phyloP scores from a whole-genome alignment of 2,888 invertebrate genomes.

The Rotaria macrura region DNA sequence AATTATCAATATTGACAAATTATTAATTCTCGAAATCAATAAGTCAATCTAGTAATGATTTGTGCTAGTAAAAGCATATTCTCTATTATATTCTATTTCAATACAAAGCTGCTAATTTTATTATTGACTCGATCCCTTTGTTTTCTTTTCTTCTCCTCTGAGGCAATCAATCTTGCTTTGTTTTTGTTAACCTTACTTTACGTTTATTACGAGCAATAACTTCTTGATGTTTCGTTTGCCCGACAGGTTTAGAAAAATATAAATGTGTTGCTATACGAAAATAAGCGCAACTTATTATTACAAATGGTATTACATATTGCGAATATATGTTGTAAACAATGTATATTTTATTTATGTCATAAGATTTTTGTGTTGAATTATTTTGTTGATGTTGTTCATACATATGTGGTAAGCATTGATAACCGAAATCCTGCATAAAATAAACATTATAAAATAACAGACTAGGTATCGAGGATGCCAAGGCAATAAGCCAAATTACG shows the following conservation, averaged over 20 bases:
- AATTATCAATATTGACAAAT: neutral
- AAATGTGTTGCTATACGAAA: constrained; percentile 66
- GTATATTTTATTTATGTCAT: neutral
- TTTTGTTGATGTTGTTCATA: neutral
- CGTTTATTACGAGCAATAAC: constrained; percentile 69
- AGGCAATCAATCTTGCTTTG: too few species aligned
- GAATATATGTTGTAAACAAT: constrained; percentile 21
- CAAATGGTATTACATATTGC: constrained; percentile 67
- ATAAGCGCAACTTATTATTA: constrained; percentile 71
- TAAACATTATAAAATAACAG: constrained; percentile 47
- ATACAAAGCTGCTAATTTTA: too few species aligned
- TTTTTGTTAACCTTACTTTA: constrained; percentile 56
- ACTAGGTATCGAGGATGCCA: constrained; percentile 57
- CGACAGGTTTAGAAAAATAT: constrained; percentile 69
- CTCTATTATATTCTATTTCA: neutral
- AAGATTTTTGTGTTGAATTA: constrained; percentile 26
- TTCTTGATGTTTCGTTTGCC: constrained; percentile 66
- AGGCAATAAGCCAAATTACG: constrained; percentile 64
- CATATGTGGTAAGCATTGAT: constrained; percentile 21
- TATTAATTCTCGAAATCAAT: neutral
- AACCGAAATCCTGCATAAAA: constrained; percentile 27
- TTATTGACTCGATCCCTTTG: too few species aligned
- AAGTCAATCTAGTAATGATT: too few species aligned
- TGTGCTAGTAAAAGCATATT: too few species aligned
- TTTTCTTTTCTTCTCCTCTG: neutral